These are phyloP conservation scores for Girardia tigrina DNA, from an alignment of 2,888 invertebrate genomes.

Conservation along the genomic window DNA sequence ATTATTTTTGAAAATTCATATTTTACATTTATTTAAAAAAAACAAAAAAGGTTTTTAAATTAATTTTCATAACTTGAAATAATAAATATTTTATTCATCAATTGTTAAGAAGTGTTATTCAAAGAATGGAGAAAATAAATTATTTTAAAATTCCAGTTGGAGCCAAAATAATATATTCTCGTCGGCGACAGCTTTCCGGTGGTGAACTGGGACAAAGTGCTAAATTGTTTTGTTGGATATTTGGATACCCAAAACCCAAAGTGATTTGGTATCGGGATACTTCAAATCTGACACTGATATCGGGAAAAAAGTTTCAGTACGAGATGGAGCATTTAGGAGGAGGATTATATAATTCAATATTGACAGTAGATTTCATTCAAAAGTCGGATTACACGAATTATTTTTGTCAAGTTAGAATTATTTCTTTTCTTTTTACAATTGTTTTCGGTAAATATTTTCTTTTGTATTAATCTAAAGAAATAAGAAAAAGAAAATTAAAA, in stretches of 20 bases:
- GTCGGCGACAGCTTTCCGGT: conserved; percentile 20
- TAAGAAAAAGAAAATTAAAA: too few species aligned
- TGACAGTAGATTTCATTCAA: neutral
- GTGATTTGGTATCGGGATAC: conserved; percentile 9
- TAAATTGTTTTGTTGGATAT: neutral
- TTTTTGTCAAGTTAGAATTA: neutral
- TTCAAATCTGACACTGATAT: conserved; percentile 9
- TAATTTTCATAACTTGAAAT: too few species aligned
- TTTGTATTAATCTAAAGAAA: too few species aligned
- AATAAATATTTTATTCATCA: too few species aligned
- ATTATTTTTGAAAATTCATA: too few species aligned
- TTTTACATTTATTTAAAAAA: too few species aligned
- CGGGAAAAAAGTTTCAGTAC: conserved; percentile 1
- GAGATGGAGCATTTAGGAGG: neutral
- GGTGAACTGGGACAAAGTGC: conserved; percentile 15
- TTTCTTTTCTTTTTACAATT: neutral
- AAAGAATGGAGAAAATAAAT: too few species aligned
- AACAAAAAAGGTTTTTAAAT: too few species aligned
- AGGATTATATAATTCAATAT: conserved; percentile 18
- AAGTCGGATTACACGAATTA: neutral
- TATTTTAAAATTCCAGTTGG: conserved; percentile 5
- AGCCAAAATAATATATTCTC: neutral
- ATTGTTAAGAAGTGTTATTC: too few species aligned
- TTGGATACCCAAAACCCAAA: conserved; percentile 7
- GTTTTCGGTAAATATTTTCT: too few species aligned